Conservation (phyloP, 2,113 vertebrate genomes). For the Apaloderma vittatum region DNA sequence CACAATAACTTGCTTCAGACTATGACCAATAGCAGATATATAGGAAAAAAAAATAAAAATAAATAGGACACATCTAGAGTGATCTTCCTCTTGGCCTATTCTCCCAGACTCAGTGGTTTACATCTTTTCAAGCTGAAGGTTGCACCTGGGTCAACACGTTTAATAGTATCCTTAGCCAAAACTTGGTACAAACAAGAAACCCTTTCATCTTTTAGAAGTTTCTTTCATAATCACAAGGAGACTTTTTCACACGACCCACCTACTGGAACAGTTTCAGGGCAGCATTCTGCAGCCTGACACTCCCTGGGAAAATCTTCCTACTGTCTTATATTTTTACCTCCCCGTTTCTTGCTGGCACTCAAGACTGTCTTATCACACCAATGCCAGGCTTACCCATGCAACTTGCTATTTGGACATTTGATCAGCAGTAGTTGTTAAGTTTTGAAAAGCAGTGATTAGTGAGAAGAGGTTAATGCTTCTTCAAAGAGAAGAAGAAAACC, state of each 20-base stretch:
- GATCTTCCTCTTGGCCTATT: not conserved
- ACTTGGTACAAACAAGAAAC: not conserved
- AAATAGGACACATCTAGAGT: not conserved
- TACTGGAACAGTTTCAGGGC: not conserved
- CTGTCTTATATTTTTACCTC: not conserved
- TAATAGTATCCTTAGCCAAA: not conserved
- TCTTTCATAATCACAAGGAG: conserved; percentile 26
- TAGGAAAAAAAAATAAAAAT: accelerated
- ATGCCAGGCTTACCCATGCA: not conserved
- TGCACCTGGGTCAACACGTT: not conserved
- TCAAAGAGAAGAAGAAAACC: not conserved
- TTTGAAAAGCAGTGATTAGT: not conserved
- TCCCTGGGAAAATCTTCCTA: conserved; percentile 35
- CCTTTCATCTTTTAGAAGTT: not conserved
- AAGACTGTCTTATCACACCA: not conserved
- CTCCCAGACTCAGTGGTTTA: not conserved
- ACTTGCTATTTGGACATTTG: not conserved
- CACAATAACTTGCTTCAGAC: not conserved
- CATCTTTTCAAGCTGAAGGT: not conserved
- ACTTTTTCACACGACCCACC: conserved; percentile 25
- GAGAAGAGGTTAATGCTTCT: not conserved
- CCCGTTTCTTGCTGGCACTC: not conserved
- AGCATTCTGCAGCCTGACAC: conserved; percentile 41
- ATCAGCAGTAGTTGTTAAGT: not conserved
- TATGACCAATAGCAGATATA: not conserved